Evolutionary conservation across 2,888 invertebrate genomes (phyloP), one percentile per base, ranked within the genome.

Genomic region (Ceramica pisi): DNA sequence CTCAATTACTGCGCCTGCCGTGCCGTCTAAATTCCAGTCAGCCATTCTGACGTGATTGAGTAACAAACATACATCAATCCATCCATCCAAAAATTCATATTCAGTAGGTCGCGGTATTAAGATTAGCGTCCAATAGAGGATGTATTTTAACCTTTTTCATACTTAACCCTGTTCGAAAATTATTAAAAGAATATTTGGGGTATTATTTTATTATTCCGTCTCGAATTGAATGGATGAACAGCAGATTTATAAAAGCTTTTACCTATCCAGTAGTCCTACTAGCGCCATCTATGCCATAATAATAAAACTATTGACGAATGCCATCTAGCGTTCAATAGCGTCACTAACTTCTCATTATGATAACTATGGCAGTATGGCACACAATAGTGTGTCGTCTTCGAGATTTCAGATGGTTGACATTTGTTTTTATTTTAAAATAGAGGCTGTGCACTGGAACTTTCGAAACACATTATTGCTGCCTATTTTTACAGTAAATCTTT

Each of bases 301-400:
- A 16, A 23, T 41, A 50, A 56, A 53, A 56, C 50, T 50, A 10
- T 8, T 38, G 0, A 16, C n/a, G 14, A 31, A 9, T 60, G 72
- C 73, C 81, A 83, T 81, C 86, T 86, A n/a, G 71, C 48, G 70
- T 46, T 56, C 53, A 82, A 63, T 85, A 86, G 86, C 71, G 9
- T 35, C 10, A 77, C 66, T 67, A 63, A 50, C 12, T 56, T 44
- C 14, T 8, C 0, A n/a, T 21, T 14, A 19, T 1, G 8, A 1
- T 4, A 21, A 19, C 31, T 1, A 14, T 12, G 10, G 2, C 14
- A 19, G 23, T 1, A 14, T 12, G 10, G 2, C 14, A 26, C 1
- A n/a, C 1, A 12, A 26, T 41, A 21, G 48, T 57, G n/a, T 48
- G 16, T 35, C 10, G 16, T 35, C 10, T n/a, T 35, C 4, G 6